phyloP scores from a whole-genome alignment of 2,888 invertebrate species.

The Morpho helenor region DNA sequence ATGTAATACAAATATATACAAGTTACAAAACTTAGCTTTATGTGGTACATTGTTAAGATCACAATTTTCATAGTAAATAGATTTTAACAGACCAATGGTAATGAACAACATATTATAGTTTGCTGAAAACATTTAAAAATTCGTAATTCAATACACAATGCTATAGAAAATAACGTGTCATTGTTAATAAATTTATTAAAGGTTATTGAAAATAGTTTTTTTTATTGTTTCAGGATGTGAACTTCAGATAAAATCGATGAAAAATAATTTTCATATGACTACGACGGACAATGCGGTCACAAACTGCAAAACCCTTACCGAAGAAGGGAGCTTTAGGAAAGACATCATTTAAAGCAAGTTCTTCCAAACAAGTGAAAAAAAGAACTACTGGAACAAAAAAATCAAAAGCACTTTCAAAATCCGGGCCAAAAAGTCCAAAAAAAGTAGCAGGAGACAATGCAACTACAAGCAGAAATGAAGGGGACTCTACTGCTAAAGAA shows the following conservation, averaged over 20 bases:
- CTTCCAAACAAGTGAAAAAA: conserved; percentile 52
- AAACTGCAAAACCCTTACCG: conserved; percentile 64
- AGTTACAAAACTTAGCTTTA: no score
- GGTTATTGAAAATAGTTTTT: conserved; percentile 13
- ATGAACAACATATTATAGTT: no score
- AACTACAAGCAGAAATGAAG: conserved; percentile 42
- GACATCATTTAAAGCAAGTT: conserved; percentile 51
- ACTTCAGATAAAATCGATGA: conserved; percentile 48
- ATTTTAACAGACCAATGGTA: no score
- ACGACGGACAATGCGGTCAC: conserved; percentile 72
- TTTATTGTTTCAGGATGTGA: conserved; percentile 71
- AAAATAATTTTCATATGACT: conserved; percentile 59
- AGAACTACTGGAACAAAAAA: conserved; percentile 55
- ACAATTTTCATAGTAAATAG: no score
- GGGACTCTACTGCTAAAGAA: conserved; percentile 39
- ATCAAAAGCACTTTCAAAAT: conserved; percentile 51
- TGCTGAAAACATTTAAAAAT: background rate
- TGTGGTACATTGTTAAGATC: no score
- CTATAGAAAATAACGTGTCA: background rate
- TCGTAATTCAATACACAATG: background rate
- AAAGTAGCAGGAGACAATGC: conserved; percentile 46
- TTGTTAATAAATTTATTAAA: no score
- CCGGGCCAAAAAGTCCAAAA: conserved; percentile 50
- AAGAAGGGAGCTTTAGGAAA: conserved; percentile 67
- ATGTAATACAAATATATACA: no score